Conservation (phyloP, 35 echinoderm and acorn worm species). For the Ophioderma brevispina region DNA sequence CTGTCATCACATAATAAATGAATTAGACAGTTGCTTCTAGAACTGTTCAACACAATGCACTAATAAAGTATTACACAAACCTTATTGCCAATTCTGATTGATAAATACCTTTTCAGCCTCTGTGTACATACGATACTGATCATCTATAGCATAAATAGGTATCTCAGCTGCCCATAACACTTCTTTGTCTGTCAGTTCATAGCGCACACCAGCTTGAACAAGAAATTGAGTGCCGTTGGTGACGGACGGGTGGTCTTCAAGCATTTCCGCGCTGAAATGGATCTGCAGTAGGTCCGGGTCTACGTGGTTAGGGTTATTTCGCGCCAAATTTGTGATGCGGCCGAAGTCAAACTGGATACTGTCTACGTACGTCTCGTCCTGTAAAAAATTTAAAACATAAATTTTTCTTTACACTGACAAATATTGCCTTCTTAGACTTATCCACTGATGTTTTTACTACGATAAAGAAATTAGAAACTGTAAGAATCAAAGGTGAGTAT, state of each 20-base stretch:
- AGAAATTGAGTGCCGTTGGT: slow-evolving; percentile 63
- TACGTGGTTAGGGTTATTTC: slow-evolving; percentile 13
- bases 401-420: too few species aligned
- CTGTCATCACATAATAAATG: too few species aligned
- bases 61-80: too few species aligned
- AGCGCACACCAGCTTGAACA: slow-evolving; percentile 73
- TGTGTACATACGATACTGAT: slow-evolving; percentile 37
- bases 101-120: slow-evolving; percentile 47
- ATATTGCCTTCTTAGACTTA: too few species aligned
- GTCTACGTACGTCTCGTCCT: slow-evolving; percentile 64
- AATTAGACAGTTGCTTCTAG: too few species aligned
- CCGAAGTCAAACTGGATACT: slow-evolving; percentile 85
- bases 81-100: too few species aligned
- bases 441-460: too few species aligned
- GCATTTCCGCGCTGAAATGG: slow-evolving; percentile 60
- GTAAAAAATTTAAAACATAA: slow-evolving; percentile 8
- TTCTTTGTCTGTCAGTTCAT: slow-evolving; percentile 61
- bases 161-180: slow-evolving; percentile 53
- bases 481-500: too few species aligned
- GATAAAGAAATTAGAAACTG: too few species aligned
- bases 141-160: slow-evolving; percentile 50
- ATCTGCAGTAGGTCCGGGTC: slow-evolving; percentile 62
- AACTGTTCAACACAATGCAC: too few species aligned
- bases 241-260: slow-evolving; percentile 27
- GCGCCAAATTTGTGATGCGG: slow-evolving; percentile 68